Conservation (phyloP, 2,113 vertebrate genomes). For the Oncorhynchus masou region DNA sequence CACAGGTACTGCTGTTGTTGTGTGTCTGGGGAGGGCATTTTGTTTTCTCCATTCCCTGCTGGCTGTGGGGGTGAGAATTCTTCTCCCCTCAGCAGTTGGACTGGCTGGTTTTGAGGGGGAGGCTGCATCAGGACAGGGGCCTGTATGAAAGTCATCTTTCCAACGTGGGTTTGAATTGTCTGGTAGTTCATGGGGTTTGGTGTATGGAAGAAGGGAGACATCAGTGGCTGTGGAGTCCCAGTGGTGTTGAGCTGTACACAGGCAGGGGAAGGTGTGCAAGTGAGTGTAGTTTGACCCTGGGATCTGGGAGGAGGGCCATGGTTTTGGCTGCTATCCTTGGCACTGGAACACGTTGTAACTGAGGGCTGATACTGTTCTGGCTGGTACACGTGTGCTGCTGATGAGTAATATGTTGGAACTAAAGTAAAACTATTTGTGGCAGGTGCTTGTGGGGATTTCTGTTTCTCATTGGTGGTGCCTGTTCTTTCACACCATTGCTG, state of each 20-base stretch:
- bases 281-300: slow-evolving; percentile 21
- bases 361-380: not conserved
- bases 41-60: slow-evolving; percentile 5
- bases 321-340: slow-evolving; percentile 15
- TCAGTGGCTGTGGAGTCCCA: slow-evolving; percentile 19
- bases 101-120: slow-evolving; percentile 18
- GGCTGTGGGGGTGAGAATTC: slow-evolving; percentile 4
- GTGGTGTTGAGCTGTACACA: slow-evolving; percentile 18
- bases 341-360: not conserved
- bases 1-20: slow-evolving; percentile 18
- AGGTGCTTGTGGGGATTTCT: not conserved
- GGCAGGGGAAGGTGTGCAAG: slow-evolving; percentile 25
- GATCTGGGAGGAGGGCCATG: slow-evolving; percentile 12
- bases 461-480: slow-evolving; percentile 19
- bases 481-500: slow-evolving; percentile 9
- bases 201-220: slow-evolving; percentile 37
- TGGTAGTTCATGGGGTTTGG: slow-evolving; percentile 31
- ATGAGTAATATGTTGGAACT: not conserved
- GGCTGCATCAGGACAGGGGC: slow-evolving; percentile 38
- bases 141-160: slow-evolving; percentile 41
- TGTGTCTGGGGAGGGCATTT: slow-evolving; percentile 13
- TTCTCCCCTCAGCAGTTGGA: slow-evolving; percentile 30
- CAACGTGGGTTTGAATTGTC: slow-evolving; percentile 34
- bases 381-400: not conserved
- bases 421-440: not conserved